Base-by-base conservation (phyloP, 2,113 vertebrate genomes). In the Recurvirostra avosetta region DNA sequence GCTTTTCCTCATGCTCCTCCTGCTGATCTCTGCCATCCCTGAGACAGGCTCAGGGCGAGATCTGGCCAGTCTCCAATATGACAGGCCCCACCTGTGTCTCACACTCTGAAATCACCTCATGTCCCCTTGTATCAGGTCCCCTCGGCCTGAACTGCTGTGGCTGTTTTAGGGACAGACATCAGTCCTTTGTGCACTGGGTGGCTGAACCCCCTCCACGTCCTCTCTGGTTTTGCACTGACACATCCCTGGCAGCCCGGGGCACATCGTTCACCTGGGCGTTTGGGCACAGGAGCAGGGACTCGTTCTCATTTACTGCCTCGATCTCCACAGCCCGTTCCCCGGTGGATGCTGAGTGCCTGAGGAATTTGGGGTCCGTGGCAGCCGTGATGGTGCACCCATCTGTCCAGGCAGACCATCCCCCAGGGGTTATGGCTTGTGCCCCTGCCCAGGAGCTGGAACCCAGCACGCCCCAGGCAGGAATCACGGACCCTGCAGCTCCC, bases 391-490 rank as follows among this genome's bases (percentile, higher is more conserved):
- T 29, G 40, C 15, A 32, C 68, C 34, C 49, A 3, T 22, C 6
- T 68, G 27, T 27, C 23, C 40, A 17, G 12, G 41, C 13, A 15
- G 25, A 56, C 8, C 0, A 1, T 23, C 11, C 3, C 26, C 15
- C 2, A 0, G 0, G 30, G 21, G 36, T 9, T 66, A 9, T 8
- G 2, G 50, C 21, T 70, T 8, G 2, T 30, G 20, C 20, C n/a
- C 18, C n/a, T 50, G 34, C 27, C 45, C 5, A 4, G 71, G 41
- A 88, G n/a, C 58, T 0, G 3, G 32, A 16, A 29, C 11, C 50
- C 56, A 45, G 15, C 41, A 34, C 0, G 3, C 7, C 30, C 36
- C 4, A 34, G 34, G 19, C 30, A 38, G 26, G 76, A 65, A 30
- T 49, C 13, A 29, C 0, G 9, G 41, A 19, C 19, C 34, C 25